Conservation (phyloP, 2,113 vertebrate genomes). For the Empidonax traillii region DNA sequence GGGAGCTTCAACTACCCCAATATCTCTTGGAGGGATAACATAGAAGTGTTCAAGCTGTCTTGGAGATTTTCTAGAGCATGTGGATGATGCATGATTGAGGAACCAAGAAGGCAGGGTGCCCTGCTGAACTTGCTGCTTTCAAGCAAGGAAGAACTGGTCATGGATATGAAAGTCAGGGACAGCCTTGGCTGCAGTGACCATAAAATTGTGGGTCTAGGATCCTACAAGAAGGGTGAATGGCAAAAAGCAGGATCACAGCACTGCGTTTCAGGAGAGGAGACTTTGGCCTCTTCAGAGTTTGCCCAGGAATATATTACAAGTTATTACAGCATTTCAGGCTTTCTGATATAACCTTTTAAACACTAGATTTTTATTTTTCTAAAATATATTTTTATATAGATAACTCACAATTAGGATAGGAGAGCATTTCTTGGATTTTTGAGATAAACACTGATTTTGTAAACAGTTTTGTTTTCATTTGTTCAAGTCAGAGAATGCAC, state of each 20-base stretch:
- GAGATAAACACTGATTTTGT: not conserved
- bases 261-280: not conserved
- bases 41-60: not conserved
- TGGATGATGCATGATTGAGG: not conserved
- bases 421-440: not conserved
- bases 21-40: not conserved
- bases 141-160: not conserved
- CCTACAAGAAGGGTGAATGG: not conserved
- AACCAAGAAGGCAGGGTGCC: not conserved
- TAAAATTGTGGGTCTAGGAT: not conserved
- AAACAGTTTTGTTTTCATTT: not conserved
- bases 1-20: not conserved
- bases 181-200: not conserved
- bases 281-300: not conserved
- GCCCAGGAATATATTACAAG: accelerated
- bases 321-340: not conserved
- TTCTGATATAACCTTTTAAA: not conserved
- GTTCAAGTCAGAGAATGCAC: not conserved
- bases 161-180: not conserved
- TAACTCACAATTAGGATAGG: not conserved
- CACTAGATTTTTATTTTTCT: not conserved
- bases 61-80: not conserved
- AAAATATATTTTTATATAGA: accelerated
- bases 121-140: not conserved
- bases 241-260: not conserved